These are phyloP conservation scores for Eunapius fragilis DNA, from an alignment of 37 sponge, comb jelly and placozoan species.

Conservation along the genomic window DNA sequence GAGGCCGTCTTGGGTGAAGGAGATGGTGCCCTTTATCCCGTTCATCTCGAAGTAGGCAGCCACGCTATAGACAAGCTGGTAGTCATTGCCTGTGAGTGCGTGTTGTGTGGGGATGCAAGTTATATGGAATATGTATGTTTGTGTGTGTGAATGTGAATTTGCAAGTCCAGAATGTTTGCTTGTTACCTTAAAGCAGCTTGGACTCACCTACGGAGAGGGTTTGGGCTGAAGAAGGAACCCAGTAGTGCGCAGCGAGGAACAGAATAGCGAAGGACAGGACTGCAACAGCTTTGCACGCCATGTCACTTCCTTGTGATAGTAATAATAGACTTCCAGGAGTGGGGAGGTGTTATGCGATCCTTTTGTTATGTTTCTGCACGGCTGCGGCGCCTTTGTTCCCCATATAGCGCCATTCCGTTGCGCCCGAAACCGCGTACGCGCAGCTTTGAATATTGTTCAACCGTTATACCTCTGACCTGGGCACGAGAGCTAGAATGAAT, in stretches of 20 bases:
- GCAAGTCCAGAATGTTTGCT: too few species aligned
- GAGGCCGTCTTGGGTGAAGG: slow-evolving; percentile 24
- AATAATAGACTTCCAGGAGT: not conserved
- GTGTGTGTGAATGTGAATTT: not conserved
- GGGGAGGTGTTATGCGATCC: not conserved
- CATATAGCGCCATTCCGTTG: not conserved
- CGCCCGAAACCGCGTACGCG: not conserved
- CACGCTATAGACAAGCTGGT: slow-evolving; percentile 1
- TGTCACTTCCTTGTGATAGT: not conserved
- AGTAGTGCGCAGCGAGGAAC: not conserved
- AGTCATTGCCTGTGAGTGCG: not conserved
- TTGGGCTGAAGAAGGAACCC: not conserved
- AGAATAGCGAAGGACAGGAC: not conserved
- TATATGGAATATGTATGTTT: not conserved
- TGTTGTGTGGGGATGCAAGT: not conserved
- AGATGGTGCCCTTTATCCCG: slow-evolving; percentile 42
- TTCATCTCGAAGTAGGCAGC: slow-evolving; percentile 47
- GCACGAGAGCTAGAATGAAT: not conserved
- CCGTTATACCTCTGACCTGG: not conserved
- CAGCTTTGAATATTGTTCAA: not conserved
- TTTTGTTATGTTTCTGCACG: not conserved
- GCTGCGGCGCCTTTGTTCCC: not conserved
- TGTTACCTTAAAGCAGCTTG: not conserved
- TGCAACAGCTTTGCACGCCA: not conserved
- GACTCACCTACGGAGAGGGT: not conserved